Base-by-base conservation (phyloP, 2,888 invertebrate species). In the Odiellus spinosus region DNA sequence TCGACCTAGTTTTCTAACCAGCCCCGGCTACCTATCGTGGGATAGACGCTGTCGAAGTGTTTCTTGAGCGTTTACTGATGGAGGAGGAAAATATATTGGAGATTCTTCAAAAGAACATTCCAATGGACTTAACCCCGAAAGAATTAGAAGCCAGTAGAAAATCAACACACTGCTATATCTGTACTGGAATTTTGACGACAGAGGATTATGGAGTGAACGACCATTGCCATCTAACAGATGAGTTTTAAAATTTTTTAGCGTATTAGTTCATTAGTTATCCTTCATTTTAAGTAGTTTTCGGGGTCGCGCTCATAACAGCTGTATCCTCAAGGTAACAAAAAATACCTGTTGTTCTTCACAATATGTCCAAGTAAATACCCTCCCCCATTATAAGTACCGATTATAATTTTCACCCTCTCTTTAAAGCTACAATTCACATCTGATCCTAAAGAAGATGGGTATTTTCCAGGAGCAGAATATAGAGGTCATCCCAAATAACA, bases 371-470 rank as follows among this genome's bases (percentile, higher is more conserved):
- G 26, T 26, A 26, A 26, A 26, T 26, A 26, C 4, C 4, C 4
- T 8, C 26, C 5, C 8, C 4, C 26, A 26, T 26, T 26, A 26
- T 26, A 26, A 26, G 8, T 26, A 26, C 26, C 4, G 8, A 26
- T 8, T 26, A n/a, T n/a, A n/a, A 26, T 26, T 26, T 26, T 26
- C 26, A 26, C 26, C 26, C 26, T 8, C 26, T 17, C 26, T 45
- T 8, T 38, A 32, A 12, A 14, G 32, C n/a, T 49, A 44, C 15
- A 44, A 46, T 41, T 21, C 26, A 1, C 49, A 49, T 20, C 40
- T 38, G 3, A 49, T 49, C 5, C 43, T 49, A 35, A 15, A 40
- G 32, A 41, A 33, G 8, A 12, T 48, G 10, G 48, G 48, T 20
- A 45, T 42, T 44, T 20, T 48, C 34, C 41, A 20, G 34, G 33